Conservation (phyloP, 2,888 invertebrate genomes). For the Xestoiulus laeticollis region DNA sequence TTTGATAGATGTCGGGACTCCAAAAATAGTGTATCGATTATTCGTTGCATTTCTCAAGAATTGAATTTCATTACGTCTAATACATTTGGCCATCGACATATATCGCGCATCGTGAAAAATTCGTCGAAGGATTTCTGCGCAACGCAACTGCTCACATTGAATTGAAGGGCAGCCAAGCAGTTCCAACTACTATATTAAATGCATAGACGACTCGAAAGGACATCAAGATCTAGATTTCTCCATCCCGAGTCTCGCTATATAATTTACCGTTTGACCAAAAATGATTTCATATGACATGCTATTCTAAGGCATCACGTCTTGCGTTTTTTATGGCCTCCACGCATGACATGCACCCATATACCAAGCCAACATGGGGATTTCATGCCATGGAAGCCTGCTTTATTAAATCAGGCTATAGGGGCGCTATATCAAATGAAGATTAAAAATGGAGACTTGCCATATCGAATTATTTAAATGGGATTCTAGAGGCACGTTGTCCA, state of each 20-base stretch:
- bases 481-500: background rate
- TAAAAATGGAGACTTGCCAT: background rate
- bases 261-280: conserved; percentile 41
- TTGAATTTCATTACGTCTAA: conserved; percentile 38
- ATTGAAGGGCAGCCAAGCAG: conserved; percentile 15
- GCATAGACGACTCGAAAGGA: conserved; percentile 27
- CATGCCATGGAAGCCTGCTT: background rate
- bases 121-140: conserved; percentile 29
- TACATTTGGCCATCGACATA: conserved; percentile 30
- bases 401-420: background rate
- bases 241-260: background rate
- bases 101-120: background rate
- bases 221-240: background rate
- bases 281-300: conserved; percentile 4
- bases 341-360: background rate
- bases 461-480: background rate
- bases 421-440: background rate
- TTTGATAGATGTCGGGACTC: conserved; percentile 10
- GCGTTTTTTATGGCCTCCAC: background rate
- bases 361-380: background rate
- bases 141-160: background rate
- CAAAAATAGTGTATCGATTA: conserved; percentile 38
- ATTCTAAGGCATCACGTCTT: conserved; percentile 3
- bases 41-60: conserved; percentile 22
- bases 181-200: conserved; percentile 10